These are phyloP conservation scores for Crocidura indochinensis DNA, from an alignment of 2,797 vertebrate species.

Conservation along the genomic window DNA sequence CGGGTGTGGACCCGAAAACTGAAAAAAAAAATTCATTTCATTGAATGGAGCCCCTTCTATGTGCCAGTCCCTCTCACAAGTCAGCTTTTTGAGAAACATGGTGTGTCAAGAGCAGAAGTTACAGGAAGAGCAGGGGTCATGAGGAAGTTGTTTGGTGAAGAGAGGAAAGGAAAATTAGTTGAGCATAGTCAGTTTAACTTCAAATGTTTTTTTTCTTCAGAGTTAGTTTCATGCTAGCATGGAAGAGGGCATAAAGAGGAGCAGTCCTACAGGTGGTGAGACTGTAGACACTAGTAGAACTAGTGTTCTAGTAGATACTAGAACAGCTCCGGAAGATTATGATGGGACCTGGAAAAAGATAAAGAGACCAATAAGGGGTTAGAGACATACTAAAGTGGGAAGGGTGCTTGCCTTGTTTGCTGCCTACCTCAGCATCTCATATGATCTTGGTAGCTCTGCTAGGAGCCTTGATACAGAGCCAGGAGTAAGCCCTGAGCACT, in stretches of 20 bases:
- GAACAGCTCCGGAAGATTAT: slow-evolving; percentile 1
- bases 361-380: no score
- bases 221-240: slow-evolving; percentile 12
- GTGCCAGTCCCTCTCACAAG: not conserved
- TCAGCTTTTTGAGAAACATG: slow-evolving; percentile 38
- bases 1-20: no score
- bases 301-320: no score
- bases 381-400: no score
- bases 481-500: no score
- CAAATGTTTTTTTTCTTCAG: slow-evolving; percentile 44
- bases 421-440: no score
- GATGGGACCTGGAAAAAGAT: slow-evolving; percentile 5
- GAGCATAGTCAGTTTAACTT: not conserved
- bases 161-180: slow-evolving; percentile 19
- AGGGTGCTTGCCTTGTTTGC: no score
- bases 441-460: no score
- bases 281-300: no score
- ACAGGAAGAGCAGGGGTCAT: not conserved
- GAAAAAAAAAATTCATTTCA: not conserved
- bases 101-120: not conserved
- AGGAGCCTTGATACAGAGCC: no score
- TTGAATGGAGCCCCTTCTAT: not conserved
- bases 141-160: slow-evolving; percentile 4
- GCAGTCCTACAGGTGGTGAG: not conserved
- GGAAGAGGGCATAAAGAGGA: slow-evolving; percentile 24